Evolutionary conservation across 1,140 invertebrate genomes (phyloP), one percentile per base, ranked within the genome.

Genomic region (Gonatopus flavifemur): DNA sequence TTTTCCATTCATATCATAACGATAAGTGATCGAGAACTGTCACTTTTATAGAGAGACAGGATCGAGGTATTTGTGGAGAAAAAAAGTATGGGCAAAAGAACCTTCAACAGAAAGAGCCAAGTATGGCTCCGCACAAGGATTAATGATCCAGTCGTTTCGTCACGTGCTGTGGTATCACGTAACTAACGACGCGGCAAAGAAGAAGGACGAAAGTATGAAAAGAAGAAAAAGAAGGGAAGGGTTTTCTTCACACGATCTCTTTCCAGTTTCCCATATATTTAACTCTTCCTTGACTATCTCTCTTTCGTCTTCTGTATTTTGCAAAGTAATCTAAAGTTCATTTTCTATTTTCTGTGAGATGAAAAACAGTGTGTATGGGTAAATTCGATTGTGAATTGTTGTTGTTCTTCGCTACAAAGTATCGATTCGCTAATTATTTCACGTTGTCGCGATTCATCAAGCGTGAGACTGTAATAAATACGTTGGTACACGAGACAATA

Each of bases 91-190:
- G 55, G 55, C 61, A 55, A 64, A 51, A 55, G 45, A 57, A 57
- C 18, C 18, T 25, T 46, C n/a, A n/a, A n/a, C n/a, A n/a, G n/a
- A n/a, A n/a, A n/a, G n/a, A n/a, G n/a, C n/a, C n/a, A n/a, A n/a
- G n/a, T n/a, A n/a, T n/a, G 40, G 44, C 21, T 16, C 13, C 10
- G 3, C 18, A 1, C 3, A 21, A 52, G 49, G 46, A 64, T 64
- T 64, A 64, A 64, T 64, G 62, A 61, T 19, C 52, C 21, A 38
- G 39, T 60, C 24, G 53, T 24, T 31, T 59, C 62, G 57, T 65
- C 62, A 61, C 31, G 46, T 49, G 57, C 55, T 57, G 49, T 37
- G 20, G 13, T 51, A 55, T 61, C 51, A 39, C 38, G 53, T 59
- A 57, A 64, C 61, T 63, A 63, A 60, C 54, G 62, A 65, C 53